Conservation (phyloP, 30 jellyfish, hydroid and myxozoan genomes). For the Aurelia sp. region DNA sequence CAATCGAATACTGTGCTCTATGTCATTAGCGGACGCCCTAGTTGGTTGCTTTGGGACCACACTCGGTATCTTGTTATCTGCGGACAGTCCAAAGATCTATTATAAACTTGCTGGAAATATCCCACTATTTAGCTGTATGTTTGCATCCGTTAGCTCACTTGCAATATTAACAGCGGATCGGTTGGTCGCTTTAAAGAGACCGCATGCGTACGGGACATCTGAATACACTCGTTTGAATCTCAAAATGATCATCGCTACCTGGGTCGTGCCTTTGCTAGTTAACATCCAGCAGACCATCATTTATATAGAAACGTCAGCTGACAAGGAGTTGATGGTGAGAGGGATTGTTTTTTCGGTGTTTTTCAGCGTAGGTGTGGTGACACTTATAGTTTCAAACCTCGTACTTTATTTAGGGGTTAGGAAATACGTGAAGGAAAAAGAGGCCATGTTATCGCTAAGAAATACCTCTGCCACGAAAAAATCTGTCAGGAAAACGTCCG, state of each 20-base stretch:
- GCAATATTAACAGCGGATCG: conserved; percentile 33
- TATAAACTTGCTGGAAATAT: conserved; percentile 12
- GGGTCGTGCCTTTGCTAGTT: conserved; percentile 24
- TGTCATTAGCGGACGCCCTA: conserved; percentile 24
- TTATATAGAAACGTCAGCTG: background rate
- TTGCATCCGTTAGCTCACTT: conserved; percentile 22
- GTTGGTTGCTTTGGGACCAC: conserved; percentile 5
- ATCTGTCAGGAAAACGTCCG: background rate
- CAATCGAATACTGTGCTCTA: conserved; percentile 20
- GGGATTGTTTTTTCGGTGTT: conserved; percentile 14
- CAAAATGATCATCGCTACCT: background rate
- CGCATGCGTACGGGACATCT: background rate
- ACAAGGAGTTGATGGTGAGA: conserved; percentile 7
- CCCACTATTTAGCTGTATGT: conserved; percentile 39
- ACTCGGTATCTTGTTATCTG: background rate
- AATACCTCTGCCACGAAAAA: background rate
- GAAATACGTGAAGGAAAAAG: background rate
- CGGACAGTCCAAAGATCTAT: background rate
- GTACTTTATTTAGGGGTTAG: background rate
- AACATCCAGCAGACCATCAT: conserved; percentile 20
- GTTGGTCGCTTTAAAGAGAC: conserved; percentile 24
- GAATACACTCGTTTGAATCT: background rate
- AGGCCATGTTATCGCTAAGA: background rate
- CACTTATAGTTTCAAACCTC: background rate
- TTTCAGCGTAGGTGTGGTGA: background rate